Base-by-base conservation (phyloP, 1,140 invertebrate species). In the Lutraria rhynchaena region DNA sequence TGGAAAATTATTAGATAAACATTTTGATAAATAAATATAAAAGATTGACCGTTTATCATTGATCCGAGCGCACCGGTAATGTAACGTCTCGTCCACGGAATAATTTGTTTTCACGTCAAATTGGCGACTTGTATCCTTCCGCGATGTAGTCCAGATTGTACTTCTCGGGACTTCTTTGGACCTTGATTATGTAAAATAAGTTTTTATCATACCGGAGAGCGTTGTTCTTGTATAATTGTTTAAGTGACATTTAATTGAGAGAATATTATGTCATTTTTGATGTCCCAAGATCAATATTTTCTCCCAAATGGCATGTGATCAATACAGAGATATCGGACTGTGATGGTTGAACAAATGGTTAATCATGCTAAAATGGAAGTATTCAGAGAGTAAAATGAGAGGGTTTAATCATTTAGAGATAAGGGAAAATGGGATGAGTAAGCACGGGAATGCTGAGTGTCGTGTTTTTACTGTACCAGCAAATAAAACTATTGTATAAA, bases 1-100 rank as follows among this genome's bases (percentile, higher is more conserved):
- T 71, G 63, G 78, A 73, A 83, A 83, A 75, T 85, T 85, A 87
- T 87, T 85, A 83, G 82, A 87, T 85, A 75, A 83, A 83, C 69
- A 65, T 83, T 75, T 83, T 78, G 81, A 83, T 85, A 83, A 83
- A 81, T 76, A 84, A 77, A 82, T 82, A 84, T 83, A 71, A 78
- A 63, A 77, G 74, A 80, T 83, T 70, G 71, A 55, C 71, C 76
- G 67, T 76, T 83, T 82, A 75, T 51, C 27, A 61, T 71, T 67
- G 80, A 80, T 70, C 49, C 13, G 46, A 41, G 73, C 27, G 24
- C 65, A n/a, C 46, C 24, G 46, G 2, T 37, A 24, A 44, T 53
- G 19, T 17, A 9, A 9, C 31, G 37, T 41, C 51, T 49, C 31
- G 35, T 27, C 51, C 29, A 58, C 37, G 13, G 31, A 41, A 57